Evolutionary conservation across 2,797 vertebrate genomes (phyloP).

Genomic region (Acipenser oxyrinchus): DNA sequence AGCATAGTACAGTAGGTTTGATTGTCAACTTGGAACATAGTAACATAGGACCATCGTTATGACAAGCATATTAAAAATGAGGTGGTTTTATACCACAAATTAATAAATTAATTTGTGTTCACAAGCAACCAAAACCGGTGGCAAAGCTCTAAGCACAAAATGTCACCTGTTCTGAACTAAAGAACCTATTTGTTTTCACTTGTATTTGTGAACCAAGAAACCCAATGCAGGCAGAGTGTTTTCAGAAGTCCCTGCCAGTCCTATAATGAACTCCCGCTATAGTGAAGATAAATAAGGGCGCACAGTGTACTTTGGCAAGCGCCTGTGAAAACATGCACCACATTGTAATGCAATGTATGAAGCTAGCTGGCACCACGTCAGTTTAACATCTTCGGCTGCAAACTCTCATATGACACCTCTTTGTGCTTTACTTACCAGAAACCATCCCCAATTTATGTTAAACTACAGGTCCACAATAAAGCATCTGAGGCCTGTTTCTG

Average conservation of each 20-base stretch:
- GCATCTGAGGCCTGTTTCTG: too few relatives aligned
- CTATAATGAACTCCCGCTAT: constrained; percentile 28
- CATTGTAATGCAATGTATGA: constrained; percentile 27
- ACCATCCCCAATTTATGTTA: too few relatives aligned
- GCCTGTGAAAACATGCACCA: constrained; percentile 12
- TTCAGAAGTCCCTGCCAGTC: constrained; percentile 5
- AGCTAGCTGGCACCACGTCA: constrained; percentile 28
- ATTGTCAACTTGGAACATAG: too few relatives aligned
- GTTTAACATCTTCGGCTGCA: constrained; percentile 19
- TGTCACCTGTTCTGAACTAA: not conserved
- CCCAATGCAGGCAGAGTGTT: not conserved
- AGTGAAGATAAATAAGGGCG: constrained; percentile 28
- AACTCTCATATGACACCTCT: constrained; percentile 22
- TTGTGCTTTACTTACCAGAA: not conserved
- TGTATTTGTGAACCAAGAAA: constrained; percentile 1
- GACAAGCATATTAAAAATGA: not conserved
- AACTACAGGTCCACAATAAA: too few relatives aligned
- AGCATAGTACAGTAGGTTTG: too few relatives aligned
- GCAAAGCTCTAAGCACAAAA: not conserved
- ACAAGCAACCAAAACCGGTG: not conserved
- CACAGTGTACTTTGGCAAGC: constrained; percentile 32
- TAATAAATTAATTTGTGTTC: constrained; percentile 1
- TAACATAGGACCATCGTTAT: too few relatives aligned
- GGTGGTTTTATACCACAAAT: not conserved
- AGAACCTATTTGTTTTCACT: not conserved